These are phyloP conservation scores for Drosophila ananassae DNA, from an alignment of 1,140 invertebrate species.

Conservation along the genomic window DNA sequence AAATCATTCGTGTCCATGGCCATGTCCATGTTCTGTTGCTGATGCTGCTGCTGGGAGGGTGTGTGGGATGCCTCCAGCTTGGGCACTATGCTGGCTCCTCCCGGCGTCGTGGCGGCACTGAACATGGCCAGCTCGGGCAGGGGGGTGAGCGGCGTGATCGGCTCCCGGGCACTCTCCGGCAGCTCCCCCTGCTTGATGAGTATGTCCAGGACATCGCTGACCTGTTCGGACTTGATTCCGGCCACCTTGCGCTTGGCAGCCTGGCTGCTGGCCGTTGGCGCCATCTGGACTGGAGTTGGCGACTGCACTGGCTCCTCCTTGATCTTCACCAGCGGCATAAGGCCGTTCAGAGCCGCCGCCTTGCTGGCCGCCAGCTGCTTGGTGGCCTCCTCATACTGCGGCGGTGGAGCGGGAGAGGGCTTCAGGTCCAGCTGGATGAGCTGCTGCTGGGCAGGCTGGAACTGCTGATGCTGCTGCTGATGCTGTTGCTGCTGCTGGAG, in stretches of 20 bases:
- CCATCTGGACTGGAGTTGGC: slow-evolving; percentile 16
- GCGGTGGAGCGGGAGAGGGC: slow-evolving; percentile 84
- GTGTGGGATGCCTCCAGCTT: slow-evolving; percentile 60
- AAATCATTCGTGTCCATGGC: slow-evolving; percentile 63
- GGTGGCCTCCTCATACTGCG: slow-evolving; percentile 89
- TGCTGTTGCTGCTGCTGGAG: slow-evolving; percentile 60
- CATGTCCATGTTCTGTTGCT: slow-evolving; percentile 49
- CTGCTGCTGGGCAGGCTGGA: slow-evolving; percentile 55
- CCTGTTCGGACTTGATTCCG: slow-evolving; percentile 92
- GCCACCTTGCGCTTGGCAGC: slow-evolving; percentile 81
- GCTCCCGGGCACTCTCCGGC: slow-evolving; percentile 93
- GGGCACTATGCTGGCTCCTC: slow-evolving; percentile 67
- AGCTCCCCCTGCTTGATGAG: slow-evolving; percentile 96
- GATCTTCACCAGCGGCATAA: slow-evolving; percentile 69
- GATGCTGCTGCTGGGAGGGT: slow-evolving; percentile 28
- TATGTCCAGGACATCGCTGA: slow-evolving; percentile 98
- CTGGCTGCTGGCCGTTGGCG: slow-evolving; percentile 6
- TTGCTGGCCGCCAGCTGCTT: slow-evolving; percentile 85
- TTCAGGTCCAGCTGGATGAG: slow-evolving; percentile 84
- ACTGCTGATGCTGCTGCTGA: slow-evolving; percentile 37
- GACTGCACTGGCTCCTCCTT: slow-evolving; percentile 69
- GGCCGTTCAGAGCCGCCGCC: slow-evolving; percentile 60
- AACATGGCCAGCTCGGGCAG: slow-evolving; percentile 64
- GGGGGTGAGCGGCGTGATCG: slow-evolving; percentile 86
- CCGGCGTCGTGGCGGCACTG: slow-evolving; percentile 45